These are phyloP conservation scores for Pogoniulus pusillus DNA, from an alignment of 2,797 vertebrate genomes.

Conservation along the genomic window DNA sequence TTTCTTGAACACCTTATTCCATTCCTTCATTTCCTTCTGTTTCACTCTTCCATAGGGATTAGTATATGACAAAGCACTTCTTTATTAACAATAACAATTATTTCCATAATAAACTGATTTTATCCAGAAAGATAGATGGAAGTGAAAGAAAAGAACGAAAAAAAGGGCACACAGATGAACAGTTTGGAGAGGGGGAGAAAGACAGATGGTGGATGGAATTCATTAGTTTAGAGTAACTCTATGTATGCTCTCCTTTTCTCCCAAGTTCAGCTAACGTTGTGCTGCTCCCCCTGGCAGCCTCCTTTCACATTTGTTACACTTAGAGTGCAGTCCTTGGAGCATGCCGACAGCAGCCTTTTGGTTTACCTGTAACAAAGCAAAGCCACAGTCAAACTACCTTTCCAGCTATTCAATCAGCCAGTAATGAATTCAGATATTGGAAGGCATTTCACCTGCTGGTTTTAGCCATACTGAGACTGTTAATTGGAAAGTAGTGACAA, in stretches of 20 bases:
- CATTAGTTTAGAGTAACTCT: background rate
- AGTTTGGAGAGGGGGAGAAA: slow-evolving; percentile 33
- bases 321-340: background rate
- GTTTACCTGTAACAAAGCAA: background rate
- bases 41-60: background rate
- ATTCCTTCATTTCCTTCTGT: background rate
- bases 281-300: background rate
- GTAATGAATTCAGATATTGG: background rate
- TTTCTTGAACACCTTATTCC: background rate
- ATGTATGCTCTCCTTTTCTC: background rate
- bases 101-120: slow-evolving; percentile 3
- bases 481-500: background rate
- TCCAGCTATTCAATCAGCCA: background rate
- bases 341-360: rapidly evolving
- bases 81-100: background rate
- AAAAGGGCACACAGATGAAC: slow-evolving; percentile 31
- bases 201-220: slow-evolving; percentile 33
- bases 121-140: slow-evolving; percentile 38
- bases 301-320: background rate
- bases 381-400: background rate
- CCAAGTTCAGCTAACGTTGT: background rate
- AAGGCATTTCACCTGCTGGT: background rate
- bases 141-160: slow-evolving; percentile 5
- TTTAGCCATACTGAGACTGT: background rate
- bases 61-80: background rate